Base-by-base conservation (phyloP, 2,888 invertebrate species). In the Teleogryllus oceanicus region DNA sequence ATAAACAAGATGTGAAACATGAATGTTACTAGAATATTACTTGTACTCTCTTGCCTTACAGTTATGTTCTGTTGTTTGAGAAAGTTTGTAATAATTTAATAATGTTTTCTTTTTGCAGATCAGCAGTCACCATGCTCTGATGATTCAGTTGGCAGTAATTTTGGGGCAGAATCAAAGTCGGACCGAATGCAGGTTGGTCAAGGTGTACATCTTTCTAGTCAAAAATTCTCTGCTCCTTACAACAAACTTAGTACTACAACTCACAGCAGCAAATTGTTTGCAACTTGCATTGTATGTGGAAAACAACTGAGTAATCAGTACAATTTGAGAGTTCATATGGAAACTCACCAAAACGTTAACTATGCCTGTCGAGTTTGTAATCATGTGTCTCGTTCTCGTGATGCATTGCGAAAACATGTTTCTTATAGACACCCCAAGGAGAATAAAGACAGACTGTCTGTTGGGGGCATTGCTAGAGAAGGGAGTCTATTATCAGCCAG, bases 251-350 rank as follows among this genome's bases (percentile, higher is more conserved):
- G 37, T 37, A 78, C 51, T 78, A 74, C 76, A 75, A 81, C 75
- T 76, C 37, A 16, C 20, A 78, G 37, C 51, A 81, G 84, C 82
- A 91, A 91, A 85, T 83, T 89, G n/a, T 89, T 90, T 84, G 91
- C 93, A 10, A 92, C 93, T 20, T 96, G 96, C 87, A 92, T 92
- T 81, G 91, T 96, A 79, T 96, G 96, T 87, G 93, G 94, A 85
- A 96, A 96, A 86, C 94, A 95, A 81, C 89, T 96, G 78, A 95
- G 95, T 86, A 96, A 96, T 88, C 96, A 96, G 87, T 96, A 96
- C 89, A 96, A 96, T 87, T 88, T 96, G 84, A 90, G 96, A 81
- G 96, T 96, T 81, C 96, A 96, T 85, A 92, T 96, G 92, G 96
- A 96, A 85, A 96, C 96, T 24, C 96, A 96, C 87, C 94, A 95